Base-by-base conservation (phyloP, 2,888 invertebrate genomes). In the Drosophila ustulata region DNA sequence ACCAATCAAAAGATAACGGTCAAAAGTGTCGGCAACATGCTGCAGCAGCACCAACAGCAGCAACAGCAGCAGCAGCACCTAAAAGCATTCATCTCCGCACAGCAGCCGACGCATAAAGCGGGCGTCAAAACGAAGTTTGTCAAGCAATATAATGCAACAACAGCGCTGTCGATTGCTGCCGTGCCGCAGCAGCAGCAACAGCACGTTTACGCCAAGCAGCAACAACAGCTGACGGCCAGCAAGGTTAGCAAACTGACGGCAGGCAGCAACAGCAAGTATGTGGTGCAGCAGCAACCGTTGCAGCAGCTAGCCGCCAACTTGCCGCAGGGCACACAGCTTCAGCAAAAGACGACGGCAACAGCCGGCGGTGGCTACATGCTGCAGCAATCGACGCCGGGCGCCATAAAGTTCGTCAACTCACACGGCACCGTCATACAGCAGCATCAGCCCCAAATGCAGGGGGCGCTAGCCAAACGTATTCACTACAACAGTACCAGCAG, bases 381-480 rank as follows among this genome's bases (percentile, higher is more conserved):
- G 59, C 88, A 84, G 45, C 86, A 83, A 26, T 64, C 71, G 9
- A 47, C 75, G 25, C 55, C 78, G 11, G 75, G 74, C 32, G 66
- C 91, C 25, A 92, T 92, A 8, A 92, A 92, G 73, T 92, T 92
- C 87, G 92, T 92, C 6, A 92, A 92, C 72, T 90, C 92, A 3
- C 92, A 92, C 46, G 92, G 92, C 34, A 92, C 92, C 2, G 90
- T 92, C 18, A 90, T 92, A 65, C 92, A 92, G 53, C 92, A 89
- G 53, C 92, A 91, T 67, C 91, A 87, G 49, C 65, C 75, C 4
- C 55, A 57, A 13, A 23, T 63, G 9, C 71, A 75, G 56, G 18
- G 65, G 59, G 71, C 62, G 1, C 59, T 52, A 55, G 61, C 63
- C 11, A 88, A 73, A 45, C 66, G 73, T 26, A 78, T 71, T 23